These are phyloP conservation scores for Chaetodon trifascialis DNA, from an alignment of 2,113 vertebrate species.

Conservation along the genomic window DNA sequence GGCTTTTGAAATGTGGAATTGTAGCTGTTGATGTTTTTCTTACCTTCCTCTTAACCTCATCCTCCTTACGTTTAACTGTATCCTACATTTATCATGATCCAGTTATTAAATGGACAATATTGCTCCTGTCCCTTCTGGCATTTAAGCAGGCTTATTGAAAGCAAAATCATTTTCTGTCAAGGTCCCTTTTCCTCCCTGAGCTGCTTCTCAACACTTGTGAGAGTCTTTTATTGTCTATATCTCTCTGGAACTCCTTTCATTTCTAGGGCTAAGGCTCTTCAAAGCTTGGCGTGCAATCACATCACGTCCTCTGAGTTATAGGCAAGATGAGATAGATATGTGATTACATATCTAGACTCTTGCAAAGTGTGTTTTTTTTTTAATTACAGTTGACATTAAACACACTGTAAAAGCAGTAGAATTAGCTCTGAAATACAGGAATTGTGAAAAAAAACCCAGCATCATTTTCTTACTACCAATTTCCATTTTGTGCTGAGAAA, in stretches of 20 bases:
- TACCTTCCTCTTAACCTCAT: not conserved
- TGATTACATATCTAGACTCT: not conserved
- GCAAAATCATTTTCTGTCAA: constrained; percentile 47
- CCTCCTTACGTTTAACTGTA: not conserved
- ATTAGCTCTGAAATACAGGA: not conserved
- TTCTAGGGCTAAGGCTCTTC: not conserved
- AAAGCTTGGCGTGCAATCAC: not conserved
- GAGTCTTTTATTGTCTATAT: constrained; percentile 2
- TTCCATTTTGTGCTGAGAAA: not conserved
- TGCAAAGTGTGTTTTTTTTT: too few relatives aligned
- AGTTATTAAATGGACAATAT: constrained; percentile 61
- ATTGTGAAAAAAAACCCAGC: too few relatives aligned
- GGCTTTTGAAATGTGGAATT: not conserved
- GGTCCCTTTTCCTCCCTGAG: not conserved
- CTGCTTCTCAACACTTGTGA: not conserved
- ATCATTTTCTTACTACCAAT: not conserved
- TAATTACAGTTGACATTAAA: not conserved
- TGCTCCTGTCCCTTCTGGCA: constrained; percentile 35
- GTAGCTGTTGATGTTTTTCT: not conserved
- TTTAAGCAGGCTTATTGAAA: constrained; percentile 49
- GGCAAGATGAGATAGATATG: not conserved
- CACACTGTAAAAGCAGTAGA: not conserved
- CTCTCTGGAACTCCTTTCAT: not conserved
- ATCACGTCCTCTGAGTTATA: constrained; percentile 1
- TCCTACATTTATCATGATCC: constrained; percentile 12